A percentile compares a stretch with the other conserved stretches of the same genome.
Evolutionary conservation across 1,140 invertebrate species (phyloP).

Genomic region (Pygmarrhopalites habei): DNA sequence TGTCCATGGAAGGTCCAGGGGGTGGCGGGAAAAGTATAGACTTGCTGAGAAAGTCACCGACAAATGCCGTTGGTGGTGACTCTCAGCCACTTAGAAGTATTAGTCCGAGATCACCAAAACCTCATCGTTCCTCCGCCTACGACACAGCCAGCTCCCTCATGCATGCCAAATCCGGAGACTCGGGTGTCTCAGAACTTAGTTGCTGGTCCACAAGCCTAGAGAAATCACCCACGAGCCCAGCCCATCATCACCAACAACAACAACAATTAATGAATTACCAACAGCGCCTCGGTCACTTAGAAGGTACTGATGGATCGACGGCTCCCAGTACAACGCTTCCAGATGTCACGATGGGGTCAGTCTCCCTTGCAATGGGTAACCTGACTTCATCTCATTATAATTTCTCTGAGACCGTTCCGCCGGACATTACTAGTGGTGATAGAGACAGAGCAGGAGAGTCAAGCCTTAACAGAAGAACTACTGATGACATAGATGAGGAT

Average conservation of each 20-base stretch:
- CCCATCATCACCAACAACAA: slow-evolving; percentile 10
- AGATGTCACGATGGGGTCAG: slow-evolving; percentile 20
- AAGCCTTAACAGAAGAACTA: no score
- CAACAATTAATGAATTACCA: slow-evolving; percentile 7
- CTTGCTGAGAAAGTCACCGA: no score
- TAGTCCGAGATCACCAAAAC: slow-evolving; percentile 61
- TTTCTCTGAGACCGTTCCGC: neutral
- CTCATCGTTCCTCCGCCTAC: no score
- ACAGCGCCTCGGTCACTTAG: neutral
- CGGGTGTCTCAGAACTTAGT: slow-evolving; percentile 74
- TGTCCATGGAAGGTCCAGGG: slow-evolving; percentile 31
- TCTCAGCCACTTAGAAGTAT: slow-evolving; percentile 15
- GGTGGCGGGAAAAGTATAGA: no score
- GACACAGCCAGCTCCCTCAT: slow-evolving; percentile 55
- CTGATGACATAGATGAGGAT: no score
- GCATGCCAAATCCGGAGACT: slow-evolving; percentile 69
- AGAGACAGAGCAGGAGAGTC: no score
- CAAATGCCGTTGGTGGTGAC: no score
- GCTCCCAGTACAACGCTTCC: slow-evolving; percentile 11
- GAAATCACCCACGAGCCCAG: slow-evolving; percentile 60
- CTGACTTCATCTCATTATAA: slow-evolving; percentile 15
- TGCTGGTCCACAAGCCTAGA: slow-evolving; percentile 66
- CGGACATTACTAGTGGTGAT: neutral
- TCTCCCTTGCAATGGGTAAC: slow-evolving; percentile 12
- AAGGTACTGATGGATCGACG: neutral